A percentile compares a stretch with the other conserved stretches of the same genome.
Conservation (phyloP, 1,140 invertebrate genomes). For the Bombus fervidus region DNA sequence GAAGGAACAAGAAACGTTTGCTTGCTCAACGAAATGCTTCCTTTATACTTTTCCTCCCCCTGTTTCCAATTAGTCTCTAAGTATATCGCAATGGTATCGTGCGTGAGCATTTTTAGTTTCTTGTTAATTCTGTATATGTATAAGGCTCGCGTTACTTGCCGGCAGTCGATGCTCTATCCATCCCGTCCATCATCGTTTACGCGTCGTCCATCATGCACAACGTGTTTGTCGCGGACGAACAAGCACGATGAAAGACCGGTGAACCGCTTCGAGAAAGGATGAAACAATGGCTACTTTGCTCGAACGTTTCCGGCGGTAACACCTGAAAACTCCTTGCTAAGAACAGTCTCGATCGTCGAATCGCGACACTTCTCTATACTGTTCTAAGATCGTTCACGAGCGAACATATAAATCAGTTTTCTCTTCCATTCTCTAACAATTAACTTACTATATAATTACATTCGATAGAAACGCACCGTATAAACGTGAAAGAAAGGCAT, state of each 20-base stretch:
- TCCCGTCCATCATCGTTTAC: slow-evolving; percentile 57
- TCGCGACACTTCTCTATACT: not conserved
- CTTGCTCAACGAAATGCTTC: not conserved
- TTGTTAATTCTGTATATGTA: slow-evolving; percentile 71
- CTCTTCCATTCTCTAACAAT: slow-evolving; percentile 13
- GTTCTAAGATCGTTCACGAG: not conserved
- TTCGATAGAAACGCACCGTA: slow-evolving; percentile 51
- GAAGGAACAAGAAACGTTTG: slow-evolving; percentile 14
- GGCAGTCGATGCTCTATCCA: slow-evolving; percentile 75
- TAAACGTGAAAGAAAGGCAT: slow-evolving; percentile 57
- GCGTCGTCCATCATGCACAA: slow-evolving; percentile 53
- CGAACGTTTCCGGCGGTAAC: slow-evolving; percentile 34
- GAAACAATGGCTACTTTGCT: slow-evolving; percentile 9
- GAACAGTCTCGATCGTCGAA: not conserved
- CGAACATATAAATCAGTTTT: not conserved
- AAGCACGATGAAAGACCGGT: slow-evolving; percentile 11
- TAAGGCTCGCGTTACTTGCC: slow-evolving; percentile 79
- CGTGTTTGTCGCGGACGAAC: slow-evolving; percentile 57
- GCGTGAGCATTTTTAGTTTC: not conserved
- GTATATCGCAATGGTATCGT: not conserved
- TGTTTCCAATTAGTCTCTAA: not conserved
- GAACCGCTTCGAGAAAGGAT: slow-evolving; percentile 17
- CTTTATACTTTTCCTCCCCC: not conserved
- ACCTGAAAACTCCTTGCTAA: slow-evolving; percentile 30
- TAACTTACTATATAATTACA: slow-evolving; percentile 45